phyloP scores from a whole-genome alignment of 1,140 invertebrate species.

The Drosophila tsacasi region DNA sequence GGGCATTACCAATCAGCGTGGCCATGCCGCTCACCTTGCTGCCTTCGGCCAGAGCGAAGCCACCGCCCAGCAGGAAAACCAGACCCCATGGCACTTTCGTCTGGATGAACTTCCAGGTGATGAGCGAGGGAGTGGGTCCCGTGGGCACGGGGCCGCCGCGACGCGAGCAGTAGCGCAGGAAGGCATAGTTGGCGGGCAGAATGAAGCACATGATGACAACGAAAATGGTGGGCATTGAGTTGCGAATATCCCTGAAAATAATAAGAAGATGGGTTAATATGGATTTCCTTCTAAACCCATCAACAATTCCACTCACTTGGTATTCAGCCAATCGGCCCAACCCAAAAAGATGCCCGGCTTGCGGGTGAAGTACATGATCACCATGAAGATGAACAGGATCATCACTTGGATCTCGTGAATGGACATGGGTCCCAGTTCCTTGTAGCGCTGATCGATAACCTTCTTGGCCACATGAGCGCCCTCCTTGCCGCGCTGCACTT shows the following conservation, averaged over 20 bases:
- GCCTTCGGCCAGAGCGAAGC: slow-evolving; percentile 94
- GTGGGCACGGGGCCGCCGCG: slow-evolving; percentile 86
- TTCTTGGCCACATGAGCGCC: slow-evolving; percentile 88
- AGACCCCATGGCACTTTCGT: slow-evolving; percentile 92
- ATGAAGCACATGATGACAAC: slow-evolving; percentile 93
- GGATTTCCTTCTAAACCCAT: neutral
- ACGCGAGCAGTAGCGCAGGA: slow-evolving; percentile 88
- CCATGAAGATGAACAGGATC: slow-evolving; percentile 91
- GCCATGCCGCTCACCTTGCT: slow-evolving; percentile 92
- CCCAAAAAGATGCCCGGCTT: slow-evolving; percentile 87
- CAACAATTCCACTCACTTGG: slow-evolving; percentile 51
- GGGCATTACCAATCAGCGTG: slow-evolving; percentile 89
- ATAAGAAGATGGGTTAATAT: neutral
- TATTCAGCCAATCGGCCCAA: slow-evolving; percentile 67
- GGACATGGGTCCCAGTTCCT: slow-evolving; percentile 91
- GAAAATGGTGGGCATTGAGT: slow-evolving; percentile 93
- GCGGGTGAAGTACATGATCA: slow-evolving; percentile 95
- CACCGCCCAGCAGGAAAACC: slow-evolving; percentile 91
- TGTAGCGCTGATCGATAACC: slow-evolving; percentile 90
- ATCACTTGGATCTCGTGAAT: slow-evolving; percentile 93
- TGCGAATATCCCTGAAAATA: slow-evolving; percentile 89
- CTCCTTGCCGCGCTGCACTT: slow-evolving; percentile 86
- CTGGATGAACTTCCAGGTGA: slow-evolving; percentile 93
- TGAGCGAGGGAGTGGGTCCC: slow-evolving; percentile 88
- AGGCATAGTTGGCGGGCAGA: slow-evolving; percentile 91